Evolutionary conservation across 64 coral and sea anemone genomes (phyloP), one percentile per base, ranked within the genome.

Genomic region (Exaiptasia diaphana): DNA sequence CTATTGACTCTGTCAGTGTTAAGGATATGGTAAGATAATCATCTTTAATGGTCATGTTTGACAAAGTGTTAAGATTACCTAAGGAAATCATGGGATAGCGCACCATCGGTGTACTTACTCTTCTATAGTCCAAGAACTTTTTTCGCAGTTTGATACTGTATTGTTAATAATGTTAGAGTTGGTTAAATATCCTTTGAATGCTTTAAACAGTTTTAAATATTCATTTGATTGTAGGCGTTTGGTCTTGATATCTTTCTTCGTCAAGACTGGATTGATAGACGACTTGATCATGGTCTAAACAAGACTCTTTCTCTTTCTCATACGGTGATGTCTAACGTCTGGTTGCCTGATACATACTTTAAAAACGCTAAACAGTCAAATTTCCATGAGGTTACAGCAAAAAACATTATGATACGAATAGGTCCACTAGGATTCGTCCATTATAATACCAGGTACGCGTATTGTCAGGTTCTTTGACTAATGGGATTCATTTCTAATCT

Each of bases 331-430:
- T 14, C 90, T 26, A 86, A 79, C n/a, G 85, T 96, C 3, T 96
- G 92, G 92, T 41, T 80, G 32, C 92, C 92, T 45, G 92, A 90
- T 39, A 82, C 92, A 12, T 96, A 90, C 50, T 96, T 96, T 29
- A 26, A 90, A 3, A 79, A 90, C 59, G 87, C 92, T 7, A 96
- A 90, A 65, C 73, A 79, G 9, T 68, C 60, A 27, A 85, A 67
- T 36, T 75, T 96, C 52, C 92, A 96, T 24, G 62, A 76, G 10
- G 92, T 96, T 38, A 96, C 92, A 24, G 73, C 74, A 38, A 38
- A 74, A 24, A 96, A 96, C 52, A 44, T 67, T 37, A 89, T 96
- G 87, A 32, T 90, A 17, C 45, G 71, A 68, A 72, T 96, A 53
- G 86, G 29, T 11, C 80, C 87, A 21, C n/a, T 32, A 14, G 92